These are phyloP conservation scores for Stenodema calcarata DNA, from an alignment of 2,888 invertebrate genomes.

Conservation along the genomic window DNA sequence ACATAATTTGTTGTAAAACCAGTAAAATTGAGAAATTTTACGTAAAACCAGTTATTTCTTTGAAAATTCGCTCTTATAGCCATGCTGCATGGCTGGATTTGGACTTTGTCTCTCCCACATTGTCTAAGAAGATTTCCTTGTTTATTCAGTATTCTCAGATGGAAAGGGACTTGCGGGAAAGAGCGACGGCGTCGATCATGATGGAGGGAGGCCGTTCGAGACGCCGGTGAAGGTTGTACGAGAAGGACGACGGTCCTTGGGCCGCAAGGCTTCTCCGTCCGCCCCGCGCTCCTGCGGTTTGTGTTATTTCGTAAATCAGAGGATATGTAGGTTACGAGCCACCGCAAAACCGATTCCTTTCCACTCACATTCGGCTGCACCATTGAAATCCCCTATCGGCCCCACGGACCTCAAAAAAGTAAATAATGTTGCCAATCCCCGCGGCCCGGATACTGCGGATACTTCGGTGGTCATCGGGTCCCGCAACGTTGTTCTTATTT, in stretches of 20 bases:
- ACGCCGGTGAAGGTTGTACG: background rate
- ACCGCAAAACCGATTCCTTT: constrained; percentile 36
- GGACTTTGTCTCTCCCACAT: too few relatives aligned
- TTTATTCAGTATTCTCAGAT: too few relatives aligned
- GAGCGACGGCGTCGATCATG: background rate
- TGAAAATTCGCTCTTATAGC: too few relatives aligned
- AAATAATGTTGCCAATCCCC: background rate
- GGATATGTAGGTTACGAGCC: constrained; percentile 19
- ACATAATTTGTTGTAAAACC: too few relatives aligned
- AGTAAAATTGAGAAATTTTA: too few relatives aligned
- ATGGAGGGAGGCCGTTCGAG: background rate
- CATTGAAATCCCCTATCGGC: background rate
- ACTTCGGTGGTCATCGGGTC: background rate
- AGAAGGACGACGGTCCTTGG: constrained; percentile 30
- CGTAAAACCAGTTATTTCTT: too few relatives aligned
- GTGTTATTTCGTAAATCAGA: constrained; percentile 18
- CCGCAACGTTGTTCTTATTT: background rate
- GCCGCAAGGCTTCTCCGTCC: background rate
- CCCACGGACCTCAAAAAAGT: background rate
- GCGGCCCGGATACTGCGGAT: background rate
- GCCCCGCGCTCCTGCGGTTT: constrained; percentile 13
- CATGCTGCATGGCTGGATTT: too few relatives aligned
- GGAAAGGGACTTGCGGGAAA: background rate
- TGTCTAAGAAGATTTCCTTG: too few relatives aligned
- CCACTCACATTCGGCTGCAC: constrained; percentile 11